Evolutionary conservation across 2,113 vertebrate genomes (phyloP).

Genomic region (Pluvianellus socialis): DNA sequence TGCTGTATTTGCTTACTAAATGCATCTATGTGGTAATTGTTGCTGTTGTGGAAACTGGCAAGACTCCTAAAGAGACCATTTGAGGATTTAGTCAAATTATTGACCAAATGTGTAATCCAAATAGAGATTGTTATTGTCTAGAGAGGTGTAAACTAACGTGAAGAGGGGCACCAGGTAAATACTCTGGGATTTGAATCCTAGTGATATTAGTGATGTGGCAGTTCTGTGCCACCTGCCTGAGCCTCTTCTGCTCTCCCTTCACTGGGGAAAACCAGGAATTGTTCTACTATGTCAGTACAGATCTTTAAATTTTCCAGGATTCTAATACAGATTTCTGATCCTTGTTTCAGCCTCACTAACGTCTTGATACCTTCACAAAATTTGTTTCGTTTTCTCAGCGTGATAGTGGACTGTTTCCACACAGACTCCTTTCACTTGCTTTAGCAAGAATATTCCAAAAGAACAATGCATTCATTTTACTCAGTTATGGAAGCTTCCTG

Average conservation of each 20-base stretch:
- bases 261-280: neutral
- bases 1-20: neutral
- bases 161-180: neutral
- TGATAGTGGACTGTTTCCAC: neutral
- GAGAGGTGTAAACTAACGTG: neutral
- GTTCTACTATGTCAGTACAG: neutral
- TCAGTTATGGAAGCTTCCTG: neutral
- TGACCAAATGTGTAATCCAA: neutral
- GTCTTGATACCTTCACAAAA: neutral
- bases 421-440: neutral
- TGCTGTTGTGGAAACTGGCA: neutral
- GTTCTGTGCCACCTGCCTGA: neutral
- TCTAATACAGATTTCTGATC: neutral
- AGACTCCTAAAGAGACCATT: neutral
- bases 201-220: neutral
- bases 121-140: neutral
- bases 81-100: neutral
- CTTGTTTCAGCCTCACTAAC: neutral
- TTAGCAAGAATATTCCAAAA: neutral
- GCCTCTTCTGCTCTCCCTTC: neutral
- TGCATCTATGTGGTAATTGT: neutral
- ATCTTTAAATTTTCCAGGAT: neutral
- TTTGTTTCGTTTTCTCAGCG: neutral
- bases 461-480: neutral
- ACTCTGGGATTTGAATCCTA: neutral